These are phyloP conservation scores for Akabosia matsudoensis DNA, from an alignment of 1,140 invertebrate species.

Conservation along the genomic window DNA sequence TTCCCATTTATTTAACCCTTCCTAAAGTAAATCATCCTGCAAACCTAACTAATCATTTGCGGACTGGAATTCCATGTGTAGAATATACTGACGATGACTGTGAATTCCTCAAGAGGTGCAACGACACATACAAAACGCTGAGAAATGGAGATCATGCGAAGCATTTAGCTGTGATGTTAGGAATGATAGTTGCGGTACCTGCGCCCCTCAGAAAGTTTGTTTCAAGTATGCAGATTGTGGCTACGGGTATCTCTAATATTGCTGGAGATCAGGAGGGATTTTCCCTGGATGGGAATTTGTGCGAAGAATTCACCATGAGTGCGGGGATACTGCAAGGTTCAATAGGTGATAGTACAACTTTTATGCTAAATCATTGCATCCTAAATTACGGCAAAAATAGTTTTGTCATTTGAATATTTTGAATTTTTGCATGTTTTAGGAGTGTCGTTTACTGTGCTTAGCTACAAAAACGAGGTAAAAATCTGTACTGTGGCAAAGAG, in stretches of 20 bases:
- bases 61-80: not conserved
- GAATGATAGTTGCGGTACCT: not conserved
- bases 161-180: not conserved
- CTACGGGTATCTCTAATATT: not conserved
- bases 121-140: not conserved
- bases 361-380: not conserved
- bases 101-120: not conserved
- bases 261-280: not conserved
- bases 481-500: not conserved
- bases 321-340: not conserved
- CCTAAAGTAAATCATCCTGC: not conserved
- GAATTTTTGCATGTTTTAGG: not conserved
- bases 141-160: not conserved
- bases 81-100: not conserved
- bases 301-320: not conserved
- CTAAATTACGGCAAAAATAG: not conserved
- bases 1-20: not conserved
- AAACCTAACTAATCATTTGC: not conserved
- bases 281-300: not conserved
- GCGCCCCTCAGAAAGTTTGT: not conserved
- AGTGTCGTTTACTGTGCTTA: not conserved
- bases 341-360: not conserved
- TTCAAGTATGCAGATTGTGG: not conserved
- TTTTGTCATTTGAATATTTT: not conserved
- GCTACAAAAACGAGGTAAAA: not conserved